phyloP scores from a whole-genome alignment of 1,140 invertebrate genomes.

The Macrobrachium nipponense region DNA sequence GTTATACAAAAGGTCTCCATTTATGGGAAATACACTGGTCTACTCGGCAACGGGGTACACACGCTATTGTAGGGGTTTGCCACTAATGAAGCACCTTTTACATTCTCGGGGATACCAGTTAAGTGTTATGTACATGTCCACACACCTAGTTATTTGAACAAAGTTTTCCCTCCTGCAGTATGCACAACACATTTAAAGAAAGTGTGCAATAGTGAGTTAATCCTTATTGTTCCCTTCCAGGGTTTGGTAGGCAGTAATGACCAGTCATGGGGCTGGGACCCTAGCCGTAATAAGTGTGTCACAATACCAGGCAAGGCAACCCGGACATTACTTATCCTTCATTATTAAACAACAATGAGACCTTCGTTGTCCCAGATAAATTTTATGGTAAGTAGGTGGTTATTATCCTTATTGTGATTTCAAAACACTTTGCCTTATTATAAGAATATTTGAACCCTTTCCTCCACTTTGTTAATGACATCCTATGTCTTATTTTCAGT shows the following conservation, averaged over 20 bases:
- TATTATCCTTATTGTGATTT: not conserved
- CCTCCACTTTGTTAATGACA: not conserved
- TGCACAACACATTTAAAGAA: no score
- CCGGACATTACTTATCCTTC: no score
- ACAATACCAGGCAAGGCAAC: no score
- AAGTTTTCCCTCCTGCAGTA: no score
- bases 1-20: constrained; percentile 95
- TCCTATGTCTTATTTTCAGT: constrained; percentile 72
- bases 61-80: constrained; percentile 99
- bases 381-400: no score
- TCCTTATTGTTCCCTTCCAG: constrained; percentile 68
- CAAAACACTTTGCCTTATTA: constrained; percentile 15
- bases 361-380: no score
- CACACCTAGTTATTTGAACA: no score
- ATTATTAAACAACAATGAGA: no score
- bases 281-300: constrained; percentile 94
- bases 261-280: constrained; percentile 99
- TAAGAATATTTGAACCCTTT: constrained; percentile 40
- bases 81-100: constrained; percentile 86
- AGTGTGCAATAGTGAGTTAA: no score
- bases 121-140: constrained; percentile 68
- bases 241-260: constrained; percentile 83
- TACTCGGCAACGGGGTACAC: constrained; percentile 94
- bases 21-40: constrained; percentile 99
- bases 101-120: constrained; percentile 91